Conservation (phyloP, 2,888 invertebrate species). For the Nemoura dubitans region DNA sequence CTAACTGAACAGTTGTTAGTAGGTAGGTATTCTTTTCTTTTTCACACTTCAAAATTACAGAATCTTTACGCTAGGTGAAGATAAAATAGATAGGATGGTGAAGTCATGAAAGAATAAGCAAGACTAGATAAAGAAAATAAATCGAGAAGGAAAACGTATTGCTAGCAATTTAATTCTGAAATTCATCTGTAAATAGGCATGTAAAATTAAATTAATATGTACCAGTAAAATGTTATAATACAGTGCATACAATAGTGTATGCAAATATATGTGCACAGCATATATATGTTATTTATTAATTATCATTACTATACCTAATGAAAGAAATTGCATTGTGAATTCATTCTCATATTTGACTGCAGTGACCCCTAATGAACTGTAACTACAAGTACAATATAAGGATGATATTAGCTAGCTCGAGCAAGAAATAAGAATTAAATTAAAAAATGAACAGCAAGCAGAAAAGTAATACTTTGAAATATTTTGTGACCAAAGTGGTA, state of each 20-base stretch:
- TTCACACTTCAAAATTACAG: no score
- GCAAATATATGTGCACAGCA: conserved; percentile 3
- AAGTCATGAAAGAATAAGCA: no score
- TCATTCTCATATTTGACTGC: neutral
- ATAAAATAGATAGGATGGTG: no score
- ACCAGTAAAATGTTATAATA: conserved; percentile 30
- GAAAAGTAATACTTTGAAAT: neutral
- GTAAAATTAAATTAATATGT: conserved; percentile 31
- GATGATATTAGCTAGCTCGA: neutral
- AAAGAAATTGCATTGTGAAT: neutral
- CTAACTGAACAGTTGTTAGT: no score
- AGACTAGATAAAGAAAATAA: neutral
- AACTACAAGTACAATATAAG: neutral
- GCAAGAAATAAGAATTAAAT: conserved; percentile 24
- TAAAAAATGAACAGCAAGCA: neutral
- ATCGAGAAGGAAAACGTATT: neutral
- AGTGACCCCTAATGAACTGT: neutral
- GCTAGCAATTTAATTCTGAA: neutral
- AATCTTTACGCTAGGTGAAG: neutral
- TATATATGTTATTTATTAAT: conserved; percentile 29
- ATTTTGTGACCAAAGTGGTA: neutral
- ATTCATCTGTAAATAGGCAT: neutral
- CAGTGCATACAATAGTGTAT: conserved; percentile 22
- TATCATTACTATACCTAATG: conserved; percentile 16
- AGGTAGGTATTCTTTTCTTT: no score